Conservation (phyloP, 2,113 vertebrate genomes). For the Antennarius striatus region DNA sequence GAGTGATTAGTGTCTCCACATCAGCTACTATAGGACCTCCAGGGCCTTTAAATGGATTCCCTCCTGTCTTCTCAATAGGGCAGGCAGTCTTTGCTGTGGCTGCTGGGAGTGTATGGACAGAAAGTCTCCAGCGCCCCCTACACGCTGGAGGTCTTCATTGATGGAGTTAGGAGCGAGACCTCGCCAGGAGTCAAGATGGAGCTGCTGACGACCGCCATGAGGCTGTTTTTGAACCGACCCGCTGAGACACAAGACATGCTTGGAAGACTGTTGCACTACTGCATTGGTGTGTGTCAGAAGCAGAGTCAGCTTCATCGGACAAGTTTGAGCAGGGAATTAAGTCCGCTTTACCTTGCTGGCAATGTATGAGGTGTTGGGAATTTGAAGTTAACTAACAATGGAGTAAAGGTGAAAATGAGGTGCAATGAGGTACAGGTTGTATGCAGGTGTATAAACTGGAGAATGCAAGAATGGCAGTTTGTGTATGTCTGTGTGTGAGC, state of each 20-base stretch:
- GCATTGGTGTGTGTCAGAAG: constrained; percentile 81
- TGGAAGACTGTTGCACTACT: constrained; percentile 88
- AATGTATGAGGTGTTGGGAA: no score
- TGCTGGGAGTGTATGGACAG: constrained; percentile 88
- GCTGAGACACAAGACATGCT: constrained; percentile 94
- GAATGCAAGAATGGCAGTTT: no score
- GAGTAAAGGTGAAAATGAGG: no score
- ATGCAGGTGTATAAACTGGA: no score
- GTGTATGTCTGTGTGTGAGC: not conserved
- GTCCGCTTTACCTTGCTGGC: no score
- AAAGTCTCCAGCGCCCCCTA: constrained; percentile 87
- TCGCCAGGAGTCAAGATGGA: constrained; percentile 89
- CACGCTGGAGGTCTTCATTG: constrained; percentile 89
- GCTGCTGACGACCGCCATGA: constrained; percentile 86
- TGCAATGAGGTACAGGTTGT: no score
- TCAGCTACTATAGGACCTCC: not conserved
- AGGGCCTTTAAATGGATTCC: not conserved
- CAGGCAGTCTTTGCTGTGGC: constrained; percentile 92
- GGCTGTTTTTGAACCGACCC: constrained; percentile 88
- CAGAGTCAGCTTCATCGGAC: no score
- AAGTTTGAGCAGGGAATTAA: no score
- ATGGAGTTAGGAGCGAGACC: constrained; percentile 83
- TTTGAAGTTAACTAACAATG: no score
- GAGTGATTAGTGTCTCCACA: no score
- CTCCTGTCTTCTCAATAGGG: constrained; percentile 75